Conservation (phyloP, 1,140 invertebrate species). For the Drosophila pectinifera region DNA sequence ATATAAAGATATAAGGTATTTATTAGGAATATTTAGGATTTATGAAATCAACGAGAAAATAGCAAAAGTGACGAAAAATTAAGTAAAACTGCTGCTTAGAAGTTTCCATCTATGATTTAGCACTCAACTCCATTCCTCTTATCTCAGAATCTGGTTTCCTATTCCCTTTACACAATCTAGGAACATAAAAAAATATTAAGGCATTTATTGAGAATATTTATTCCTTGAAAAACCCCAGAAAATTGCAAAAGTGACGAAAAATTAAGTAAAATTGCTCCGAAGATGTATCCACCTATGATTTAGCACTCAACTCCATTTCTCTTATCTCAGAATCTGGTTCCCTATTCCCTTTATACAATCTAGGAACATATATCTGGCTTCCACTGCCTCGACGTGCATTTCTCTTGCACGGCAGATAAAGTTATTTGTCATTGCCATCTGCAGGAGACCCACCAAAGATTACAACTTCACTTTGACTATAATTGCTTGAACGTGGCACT, state of each 20-base stretch:
- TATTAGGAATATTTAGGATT: too few relatives aligned
- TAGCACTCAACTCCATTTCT: background rate
- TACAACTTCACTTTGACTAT: constrained; percentile 77
- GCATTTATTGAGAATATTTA: too few relatives aligned
- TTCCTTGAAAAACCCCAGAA: background rate
- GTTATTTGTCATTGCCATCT: constrained; percentile 72
- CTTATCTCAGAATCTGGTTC: background rate
- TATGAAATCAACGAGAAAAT: too few relatives aligned
- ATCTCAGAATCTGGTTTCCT: background rate
- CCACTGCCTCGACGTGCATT: background rate
- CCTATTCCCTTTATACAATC: constrained; percentile 11
- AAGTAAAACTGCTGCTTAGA: background rate
- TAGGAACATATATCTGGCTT: background rate
- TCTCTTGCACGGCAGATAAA: constrained; percentile 36
- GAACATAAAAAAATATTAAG: too few relatives aligned
- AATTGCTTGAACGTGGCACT: constrained; percentile 77
- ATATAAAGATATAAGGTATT: too few relatives aligned
- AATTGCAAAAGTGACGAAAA: too few relatives aligned
- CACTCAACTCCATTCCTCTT: background rate
- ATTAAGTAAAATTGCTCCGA: background rate
- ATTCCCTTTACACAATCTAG: constrained; percentile 7
- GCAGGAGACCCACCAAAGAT: constrained; percentile 57
- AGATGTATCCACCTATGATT: too few relatives aligned
- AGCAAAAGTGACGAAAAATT: too few relatives aligned
- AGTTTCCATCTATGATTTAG: too few relatives aligned